A percentile compares a stretch with the other conserved stretches of the same genome.
phyloP scores from a whole-genome alignment of 2,113 vertebrate species.

The Callospermophilus lateralis region DNA sequence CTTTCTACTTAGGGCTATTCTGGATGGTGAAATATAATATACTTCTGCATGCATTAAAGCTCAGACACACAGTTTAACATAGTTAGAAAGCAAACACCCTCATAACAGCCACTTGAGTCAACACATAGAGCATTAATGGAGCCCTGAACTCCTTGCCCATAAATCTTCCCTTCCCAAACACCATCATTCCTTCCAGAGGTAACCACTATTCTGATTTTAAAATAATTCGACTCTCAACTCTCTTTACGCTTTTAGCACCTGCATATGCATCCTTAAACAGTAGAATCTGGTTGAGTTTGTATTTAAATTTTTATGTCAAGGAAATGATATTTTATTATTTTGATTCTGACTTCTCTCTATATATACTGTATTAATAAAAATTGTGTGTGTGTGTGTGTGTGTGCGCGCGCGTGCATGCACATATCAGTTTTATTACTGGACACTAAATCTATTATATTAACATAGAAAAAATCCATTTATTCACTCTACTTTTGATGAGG shows the following conservation, averaged over 20 bases:
- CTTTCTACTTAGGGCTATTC: not conserved
- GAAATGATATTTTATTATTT: not conserved
- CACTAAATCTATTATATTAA: not conserved
- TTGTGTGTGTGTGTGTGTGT: not conserved
- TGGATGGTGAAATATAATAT: not conserved
- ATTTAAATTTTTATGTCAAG: not conserved
- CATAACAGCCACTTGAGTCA: not conserved
- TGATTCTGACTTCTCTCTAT: not conserved
- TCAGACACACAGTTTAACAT: not conserved
- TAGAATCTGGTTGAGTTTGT: not conserved
- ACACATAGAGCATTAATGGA: not conserved
- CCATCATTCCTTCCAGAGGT: not conserved
- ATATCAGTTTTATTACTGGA: not conserved
- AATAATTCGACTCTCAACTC: not conserved
- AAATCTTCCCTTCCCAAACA: not conserved
- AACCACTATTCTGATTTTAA: not conserved
- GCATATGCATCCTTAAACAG: not conserved
- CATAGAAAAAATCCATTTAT: not conserved
- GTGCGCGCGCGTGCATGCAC: rapidly evolving
- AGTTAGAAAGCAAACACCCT: not conserved
- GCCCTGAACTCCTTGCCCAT: rapidly evolving
- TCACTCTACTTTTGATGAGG: not conserved
- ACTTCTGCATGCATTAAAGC: not conserved
- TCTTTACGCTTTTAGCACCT: not conserved
- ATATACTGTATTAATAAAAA: not conserved